Base-by-base conservation (phyloP, 1,140 invertebrate genomes). In the Drosophila serrata region DNA sequence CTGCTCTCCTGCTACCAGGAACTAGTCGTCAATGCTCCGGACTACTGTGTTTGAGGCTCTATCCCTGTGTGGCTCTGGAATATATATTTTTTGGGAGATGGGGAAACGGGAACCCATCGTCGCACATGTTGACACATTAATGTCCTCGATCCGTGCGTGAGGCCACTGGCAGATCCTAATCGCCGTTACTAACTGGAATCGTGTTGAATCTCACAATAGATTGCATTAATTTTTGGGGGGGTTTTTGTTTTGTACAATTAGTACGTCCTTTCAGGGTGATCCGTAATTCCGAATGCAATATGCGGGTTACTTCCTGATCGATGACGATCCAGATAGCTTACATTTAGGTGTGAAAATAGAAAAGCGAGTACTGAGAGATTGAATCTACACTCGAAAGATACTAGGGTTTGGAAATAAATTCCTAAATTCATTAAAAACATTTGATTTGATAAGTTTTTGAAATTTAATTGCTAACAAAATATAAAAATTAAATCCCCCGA, bases 41-140 rank as follows among this genome's bases (percentile, higher is more conserved):
- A 70, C 68, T 72, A 70, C 46, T 70, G 55, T 42, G n/a, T n/a
- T n/a, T n/a, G 60, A 59, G 60, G 60, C 24, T 24, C 53, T 60
- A 73, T 60, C 62, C 63, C 62, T 62, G 67, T 46, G 57, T 42
- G 35, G 15, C 37, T 63, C 19, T 42, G 37, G 9, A 22, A 3
- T 15, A 13, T n/a, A n/a, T n/a, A n/a, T n/a, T n/a, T n/a, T 1
- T 4, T 9, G 6, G 29, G 31, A 15, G 51, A 4, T 55, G 27
- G 19, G 53, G 19, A n/a, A 33, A 17, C n/a, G 60, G 57, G 57
- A 33, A 43, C 45, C 65, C 33, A 40, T 69, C 58, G 60, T 81
- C 81, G 85, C 84, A 90, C 85, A 90, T 90, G 85, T 90, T 90
- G 85, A 90, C 85, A 90, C 85, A 90, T 90, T 90, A 90, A 90